Evolutionary conservation across 2,888 invertebrate species (phyloP).

Genomic region (Cartodere bifasciata): DNA sequence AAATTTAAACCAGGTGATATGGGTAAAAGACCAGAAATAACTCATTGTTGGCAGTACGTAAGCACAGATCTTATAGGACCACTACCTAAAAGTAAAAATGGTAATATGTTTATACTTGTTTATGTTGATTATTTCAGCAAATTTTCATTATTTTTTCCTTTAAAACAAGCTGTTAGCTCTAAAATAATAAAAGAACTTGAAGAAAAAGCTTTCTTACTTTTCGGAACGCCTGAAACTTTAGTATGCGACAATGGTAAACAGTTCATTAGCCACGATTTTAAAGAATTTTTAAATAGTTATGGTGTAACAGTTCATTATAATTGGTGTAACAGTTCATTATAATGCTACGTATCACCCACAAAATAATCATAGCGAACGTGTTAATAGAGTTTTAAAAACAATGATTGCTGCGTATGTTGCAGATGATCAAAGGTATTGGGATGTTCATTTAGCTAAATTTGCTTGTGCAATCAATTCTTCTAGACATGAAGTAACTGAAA

Average conservation of each 20-base stretch:
- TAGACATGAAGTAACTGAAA: too few species aligned
- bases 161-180: conserved; percentile 14
- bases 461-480: too few species aligned
- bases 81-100: conserved; percentile 12
- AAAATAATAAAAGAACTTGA: conserved; percentile 13
- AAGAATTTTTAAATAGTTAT: too few species aligned
- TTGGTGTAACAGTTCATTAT: too few species aligned
- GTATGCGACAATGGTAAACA: conserved; percentile 22
- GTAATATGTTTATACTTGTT: conserved; percentile 12
- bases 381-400: too few species aligned
- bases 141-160: conserved; percentile 15
- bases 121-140: conserved; percentile 16
- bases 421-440: too few species aligned
- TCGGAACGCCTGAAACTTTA: conserved; percentile 17
- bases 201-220: conserved; percentile 17
- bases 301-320: too few species aligned
- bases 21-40: conserved; percentile 12
- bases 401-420: too few species aligned
- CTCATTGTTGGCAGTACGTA: conserved; percentile 15
- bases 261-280: too few species aligned
- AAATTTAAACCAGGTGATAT: conserved; percentile 15
- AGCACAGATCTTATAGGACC: conserved; percentile 16
- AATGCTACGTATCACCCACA: too few species aligned
- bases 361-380: too few species aligned
- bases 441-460: too few species aligned